A percentile compares a stretch with the other conserved stretches of the same genome.
Evolutionary conservation across 1,140 invertebrate species (phyloP).

Genomic region (Araneus ventricosus): DNA sequence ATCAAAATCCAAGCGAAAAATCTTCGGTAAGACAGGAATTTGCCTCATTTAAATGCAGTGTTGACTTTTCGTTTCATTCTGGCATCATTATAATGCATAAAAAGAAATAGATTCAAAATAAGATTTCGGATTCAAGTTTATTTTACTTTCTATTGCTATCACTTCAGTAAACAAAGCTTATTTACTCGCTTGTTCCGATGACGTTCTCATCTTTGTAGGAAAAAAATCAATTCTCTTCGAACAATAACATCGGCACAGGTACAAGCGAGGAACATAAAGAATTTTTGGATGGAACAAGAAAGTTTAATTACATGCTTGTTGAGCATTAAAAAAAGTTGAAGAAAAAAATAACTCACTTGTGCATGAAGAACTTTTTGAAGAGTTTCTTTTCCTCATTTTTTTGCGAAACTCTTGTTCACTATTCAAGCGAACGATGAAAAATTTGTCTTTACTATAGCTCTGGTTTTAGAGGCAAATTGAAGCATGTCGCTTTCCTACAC

Average conservation of each 20-base stretch:
- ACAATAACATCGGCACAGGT: neutral
- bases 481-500: neutral
- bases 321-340: constrained; percentile 20
- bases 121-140: neutral
- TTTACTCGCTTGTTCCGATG: neutral
- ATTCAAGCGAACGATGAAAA: neutral
- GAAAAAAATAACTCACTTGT: neutral
- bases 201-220: neutral
- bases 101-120: neutral
- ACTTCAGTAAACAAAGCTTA: constrained; percentile 38
- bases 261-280: neutral
- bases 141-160: neutral
- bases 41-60: no score
- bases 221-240: neutral
- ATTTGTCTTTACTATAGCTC: neutral
- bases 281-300: neutral
- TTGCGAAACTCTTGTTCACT: neutral
- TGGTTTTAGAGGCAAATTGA: neutral
- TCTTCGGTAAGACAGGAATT: no score
- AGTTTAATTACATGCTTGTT: constrained; percentile 58
- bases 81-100: no score
- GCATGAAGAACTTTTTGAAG: neutral
- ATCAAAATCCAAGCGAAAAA: no score
- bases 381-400: neutral
- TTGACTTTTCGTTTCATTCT: neutral